These are phyloP conservation scores for Nemopilema nomurai DNA, from an alignment of 30 jellyfish, hydroid and myxozoan species.

Conservation along the genomic window DNA sequence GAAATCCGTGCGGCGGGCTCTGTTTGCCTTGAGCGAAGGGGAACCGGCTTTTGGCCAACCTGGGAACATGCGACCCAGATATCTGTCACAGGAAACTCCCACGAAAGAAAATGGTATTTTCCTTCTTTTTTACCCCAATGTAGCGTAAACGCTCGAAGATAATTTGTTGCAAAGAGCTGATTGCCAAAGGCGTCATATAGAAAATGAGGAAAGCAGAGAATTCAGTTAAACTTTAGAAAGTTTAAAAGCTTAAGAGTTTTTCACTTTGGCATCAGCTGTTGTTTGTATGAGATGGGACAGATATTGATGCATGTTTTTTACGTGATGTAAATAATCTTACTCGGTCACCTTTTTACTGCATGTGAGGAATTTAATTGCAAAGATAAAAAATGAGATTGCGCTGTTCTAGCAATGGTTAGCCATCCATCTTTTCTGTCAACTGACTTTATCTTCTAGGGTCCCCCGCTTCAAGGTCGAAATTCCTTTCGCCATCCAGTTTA, in stretches of 20 bases:
- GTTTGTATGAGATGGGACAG: too few species aligned
- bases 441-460: conserved; percentile 45
- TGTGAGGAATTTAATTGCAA: too few species aligned
- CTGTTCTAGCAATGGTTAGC: neutral
- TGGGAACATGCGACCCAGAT: neutral
- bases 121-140: neutral
- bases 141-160: neutral
- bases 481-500: conserved; percentile 46
- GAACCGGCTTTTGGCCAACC: neutral
- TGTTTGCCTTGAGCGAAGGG: conserved; percentile 28
- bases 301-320: too few species aligned
- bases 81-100: conserved; percentile 12
- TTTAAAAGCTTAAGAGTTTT: too few species aligned
- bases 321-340: too few species aligned
- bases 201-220: too few species aligned
- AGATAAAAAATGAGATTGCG: too few species aligned
- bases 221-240: too few species aligned
- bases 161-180: too few species aligned
- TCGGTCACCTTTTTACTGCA: too few species aligned
- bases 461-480: conserved; percentile 37
- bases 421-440: neutral
- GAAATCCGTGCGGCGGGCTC: conserved; percentile 39
- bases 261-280: too few species aligned
- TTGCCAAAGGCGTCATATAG: too few species aligned
- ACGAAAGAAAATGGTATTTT: conserved; percentile 15